A percentile compares a stretch with the other conserved stretches of the same genome.
Evolutionary conservation across 2,113 vertebrate species (phyloP).

Genomic region (Phrynocephalus versicolor): DNA sequence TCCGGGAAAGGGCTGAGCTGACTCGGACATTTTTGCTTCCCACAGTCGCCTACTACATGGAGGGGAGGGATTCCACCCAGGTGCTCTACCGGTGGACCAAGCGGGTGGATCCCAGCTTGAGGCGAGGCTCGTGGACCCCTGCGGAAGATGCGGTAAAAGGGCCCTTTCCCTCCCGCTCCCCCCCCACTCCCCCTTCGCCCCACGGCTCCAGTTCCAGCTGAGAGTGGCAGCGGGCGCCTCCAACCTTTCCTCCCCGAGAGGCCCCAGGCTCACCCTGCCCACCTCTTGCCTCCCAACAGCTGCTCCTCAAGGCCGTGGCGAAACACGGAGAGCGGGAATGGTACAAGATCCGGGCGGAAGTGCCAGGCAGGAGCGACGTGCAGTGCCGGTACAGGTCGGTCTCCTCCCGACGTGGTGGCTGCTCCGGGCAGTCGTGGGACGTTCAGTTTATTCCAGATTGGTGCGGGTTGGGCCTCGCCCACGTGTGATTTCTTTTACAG

Average conservation of each 20-base stretch:
- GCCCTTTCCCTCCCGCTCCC: too few species aligned
- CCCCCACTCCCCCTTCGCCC: too few species aligned
- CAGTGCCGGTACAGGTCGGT: conserved; percentile 89
- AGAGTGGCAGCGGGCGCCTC: too few species aligned
- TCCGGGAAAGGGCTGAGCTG: not conserved
- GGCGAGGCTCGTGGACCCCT: conserved; percentile 84
- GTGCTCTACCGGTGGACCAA: conserved; percentile 90
- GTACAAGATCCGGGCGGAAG: conserved; percentile 87
- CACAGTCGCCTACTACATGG: conserved; percentile 94
- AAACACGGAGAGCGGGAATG: conserved; percentile 82
- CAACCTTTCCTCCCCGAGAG: too few species aligned
- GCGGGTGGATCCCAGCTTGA: conserved; percentile 85
- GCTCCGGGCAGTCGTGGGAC: not conserved
- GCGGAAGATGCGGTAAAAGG: conserved; percentile 86
- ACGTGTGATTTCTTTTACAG: too few species aligned
- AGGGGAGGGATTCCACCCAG: conserved; percentile 86
- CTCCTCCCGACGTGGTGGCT: accelerated
- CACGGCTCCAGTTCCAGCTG: too few species aligned
- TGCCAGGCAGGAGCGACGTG: conserved; percentile 86
- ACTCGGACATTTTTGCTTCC: not conserved
- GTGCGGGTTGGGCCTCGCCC: too few species aligned
- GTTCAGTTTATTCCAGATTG: too few species aligned
- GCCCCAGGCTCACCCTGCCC: not conserved
- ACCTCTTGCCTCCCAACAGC: conserved; percentile 63
- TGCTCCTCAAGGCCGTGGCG: conserved; percentile 82